These are phyloP conservation scores for Scomber colias DNA, from an alignment of 2,113 vertebrate species.

Conservation along the genomic window DNA sequence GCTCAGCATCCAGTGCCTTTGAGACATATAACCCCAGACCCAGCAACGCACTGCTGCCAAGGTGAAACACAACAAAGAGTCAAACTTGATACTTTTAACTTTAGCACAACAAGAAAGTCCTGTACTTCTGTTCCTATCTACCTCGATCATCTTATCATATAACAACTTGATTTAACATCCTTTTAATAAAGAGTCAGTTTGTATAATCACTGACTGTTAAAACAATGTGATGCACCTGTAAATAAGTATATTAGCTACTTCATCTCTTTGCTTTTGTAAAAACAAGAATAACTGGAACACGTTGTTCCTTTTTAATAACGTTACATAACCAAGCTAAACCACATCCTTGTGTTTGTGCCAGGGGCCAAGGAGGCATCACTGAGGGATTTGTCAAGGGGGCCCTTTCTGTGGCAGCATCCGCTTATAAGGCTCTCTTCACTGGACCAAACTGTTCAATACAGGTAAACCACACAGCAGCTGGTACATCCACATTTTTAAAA, in stretches of 20 bases:
- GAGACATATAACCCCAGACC: constrained; percentile 81
- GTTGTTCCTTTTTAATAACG: background rate
- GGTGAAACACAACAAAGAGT: constrained; percentile 60
- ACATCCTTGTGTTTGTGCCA: constrained; percentile 37
- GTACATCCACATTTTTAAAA: too few relatives aligned
- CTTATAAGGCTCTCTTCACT: constrained; percentile 97
- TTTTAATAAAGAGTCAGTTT: too few relatives aligned
- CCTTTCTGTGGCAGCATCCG: constrained; percentile 97
- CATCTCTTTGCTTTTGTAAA: background rate
- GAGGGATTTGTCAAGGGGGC: constrained; percentile 96
- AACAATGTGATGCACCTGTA: background rate
- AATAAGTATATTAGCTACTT: background rate
- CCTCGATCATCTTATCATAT: too few relatives aligned
- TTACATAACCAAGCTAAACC: constrained; percentile 8
- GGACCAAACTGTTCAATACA: constrained; percentile 89
- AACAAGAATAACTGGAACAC: background rate
- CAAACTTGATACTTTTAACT: background rate
- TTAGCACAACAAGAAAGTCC: background rate
- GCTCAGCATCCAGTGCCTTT: constrained; percentile 82
- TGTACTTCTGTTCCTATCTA: background rate
- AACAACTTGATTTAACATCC: too few relatives aligned
- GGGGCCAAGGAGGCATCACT: constrained; percentile 88
- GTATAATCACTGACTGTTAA: background rate
- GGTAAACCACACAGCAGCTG: constrained; percentile 74
- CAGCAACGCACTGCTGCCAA: constrained; percentile 81